Percentiles rank a stretch among this genome's conserved stretches.
Evolutionary conservation across 2,113 vertebrate species (phyloP).

Genomic region (Copsychus sechellarum): DNA sequence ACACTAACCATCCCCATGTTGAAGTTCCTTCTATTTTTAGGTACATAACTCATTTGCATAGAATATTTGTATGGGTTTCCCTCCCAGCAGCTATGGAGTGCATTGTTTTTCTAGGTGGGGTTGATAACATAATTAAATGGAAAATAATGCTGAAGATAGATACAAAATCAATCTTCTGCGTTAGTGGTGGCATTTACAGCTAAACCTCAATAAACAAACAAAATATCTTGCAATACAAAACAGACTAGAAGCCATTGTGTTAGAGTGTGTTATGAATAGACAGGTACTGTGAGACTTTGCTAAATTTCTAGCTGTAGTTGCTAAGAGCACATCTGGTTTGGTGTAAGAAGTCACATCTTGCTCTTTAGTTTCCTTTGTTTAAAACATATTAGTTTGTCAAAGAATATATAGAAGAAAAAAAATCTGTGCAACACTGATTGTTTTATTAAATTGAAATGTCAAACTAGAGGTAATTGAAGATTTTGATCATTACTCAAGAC

Average conservation of each 20-base stretch:
- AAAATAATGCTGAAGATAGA: neutral
- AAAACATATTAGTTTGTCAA: neutral
- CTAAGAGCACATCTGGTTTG: neutral
- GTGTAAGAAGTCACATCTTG: neutral
- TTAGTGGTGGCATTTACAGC: neutral
- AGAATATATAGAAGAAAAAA: neutral
- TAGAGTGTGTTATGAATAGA: neutral
- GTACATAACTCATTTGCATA: accelerated
- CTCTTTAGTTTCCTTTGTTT: neutral
- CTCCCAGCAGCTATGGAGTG: neutral
- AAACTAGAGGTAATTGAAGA: neutral
- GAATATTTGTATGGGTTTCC: neutral
- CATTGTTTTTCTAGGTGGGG: neutral
- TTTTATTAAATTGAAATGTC: neutral
- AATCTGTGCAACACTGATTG: neutral
- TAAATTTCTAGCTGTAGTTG: neutral
- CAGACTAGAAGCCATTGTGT: neutral
- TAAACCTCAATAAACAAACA: neutral
- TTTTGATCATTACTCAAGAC: neutral
- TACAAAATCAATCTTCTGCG: neutral
- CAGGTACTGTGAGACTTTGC: neutral
- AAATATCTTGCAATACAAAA: neutral
- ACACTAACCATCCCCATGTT: neutral
- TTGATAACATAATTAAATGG: neutral
- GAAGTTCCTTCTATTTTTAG: neutral